A percentile compares a stretch with the other conserved stretches of the same genome.
Evolutionary conservation across 35 echinoderm and acorn worm genomes (phyloP).

Genomic region (Apostichopus californicus): DNA sequence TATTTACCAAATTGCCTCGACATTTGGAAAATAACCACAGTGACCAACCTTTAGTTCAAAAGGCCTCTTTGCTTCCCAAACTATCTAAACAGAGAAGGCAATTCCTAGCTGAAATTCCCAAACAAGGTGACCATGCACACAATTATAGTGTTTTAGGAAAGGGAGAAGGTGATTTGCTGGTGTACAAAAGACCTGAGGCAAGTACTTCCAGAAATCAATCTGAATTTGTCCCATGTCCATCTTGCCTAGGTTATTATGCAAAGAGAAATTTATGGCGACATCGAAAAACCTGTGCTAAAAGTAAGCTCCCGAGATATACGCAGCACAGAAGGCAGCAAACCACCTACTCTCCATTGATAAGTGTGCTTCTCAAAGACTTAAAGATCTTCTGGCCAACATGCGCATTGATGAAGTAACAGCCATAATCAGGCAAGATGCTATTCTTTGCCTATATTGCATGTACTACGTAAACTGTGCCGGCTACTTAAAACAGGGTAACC

Average conservation of each 20-base stretch:
- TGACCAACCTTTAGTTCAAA: conserved; percentile 48
- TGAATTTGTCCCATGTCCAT: conserved; percentile 54
- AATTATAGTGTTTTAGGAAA: conserved; percentile 55
- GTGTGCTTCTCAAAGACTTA: background rate
- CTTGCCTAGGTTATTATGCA: conserved; percentile 54
- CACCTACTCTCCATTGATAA: background rate
- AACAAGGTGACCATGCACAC: conserved; percentile 68
- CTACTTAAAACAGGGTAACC: conserved; percentile 14
- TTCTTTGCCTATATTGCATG: background rate
- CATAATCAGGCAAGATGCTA: background rate
- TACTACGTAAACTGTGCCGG: conserved; percentile 11
- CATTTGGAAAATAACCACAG: conserved; percentile 57
- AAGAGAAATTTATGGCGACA: conserved; percentile 51
- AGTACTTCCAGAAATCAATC: background rate
- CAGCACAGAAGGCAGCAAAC: background rate
- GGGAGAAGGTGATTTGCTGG: conserved; percentile 47
- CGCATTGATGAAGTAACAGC: background rate
- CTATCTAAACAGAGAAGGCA: conserved; percentile 27
- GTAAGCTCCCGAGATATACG: background rate
- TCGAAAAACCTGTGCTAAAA: conserved; percentile 40
- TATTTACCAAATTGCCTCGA: conserved; percentile 51
- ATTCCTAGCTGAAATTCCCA: conserved; percentile 40
- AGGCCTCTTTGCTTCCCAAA: conserved; percentile 35
- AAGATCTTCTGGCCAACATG: conserved; percentile 5
- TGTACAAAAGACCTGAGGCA: conserved; percentile 57